Percentiles rank a stretch among this genome's conserved stretches.
Evolutionary conservation across 2,113 vertebrate genomes (phyloP).

Genomic region (Bostrychus sinensis): DNA sequence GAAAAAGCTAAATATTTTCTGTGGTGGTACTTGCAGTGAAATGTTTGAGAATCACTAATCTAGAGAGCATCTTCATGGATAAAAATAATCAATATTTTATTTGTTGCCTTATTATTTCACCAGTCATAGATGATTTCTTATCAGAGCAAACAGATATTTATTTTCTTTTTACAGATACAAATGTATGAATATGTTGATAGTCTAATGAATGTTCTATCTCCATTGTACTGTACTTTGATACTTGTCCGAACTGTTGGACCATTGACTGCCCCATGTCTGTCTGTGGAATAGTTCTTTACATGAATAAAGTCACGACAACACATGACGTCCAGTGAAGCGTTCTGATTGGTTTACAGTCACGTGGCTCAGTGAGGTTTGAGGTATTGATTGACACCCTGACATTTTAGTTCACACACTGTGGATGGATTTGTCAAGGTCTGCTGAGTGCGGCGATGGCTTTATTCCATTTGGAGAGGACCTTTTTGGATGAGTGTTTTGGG

Average conservation of each 20-base stretch:
- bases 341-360: background rate
- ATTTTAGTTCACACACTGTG: conserved; percentile 31
- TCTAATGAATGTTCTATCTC: conserved; percentile 63
- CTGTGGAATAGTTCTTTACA: conserved; percentile 72
- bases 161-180: conserved; percentile 61
- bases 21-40: too few species aligned
- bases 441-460: conserved; percentile 32
- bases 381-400: conserved; percentile 46
- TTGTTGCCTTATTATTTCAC: conserved; percentile 67
- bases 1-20: too few species aligned
- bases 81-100: conserved; percentile 58
- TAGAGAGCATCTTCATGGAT: conserved; percentile 25
- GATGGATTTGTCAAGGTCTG: conserved; percentile 35
- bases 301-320: conserved; percentile 68
- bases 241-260: conserved; percentile 58
- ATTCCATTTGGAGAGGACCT: conserved; percentile 37
- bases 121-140: conserved; percentile 36
- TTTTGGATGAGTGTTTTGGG: conserved; percentile 16
- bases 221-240: conserved; percentile 70
- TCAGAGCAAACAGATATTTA: conserved; percentile 54
- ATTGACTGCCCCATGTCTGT: conserved; percentile 66
- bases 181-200: conserved; percentile 56
- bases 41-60: too few species aligned
- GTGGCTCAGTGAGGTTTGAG: conserved; percentile 20
- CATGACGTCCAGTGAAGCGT: background rate